Base-by-base conservation (phyloP, 2,113 vertebrate genomes). In the Anguilla rostrata region DNA sequence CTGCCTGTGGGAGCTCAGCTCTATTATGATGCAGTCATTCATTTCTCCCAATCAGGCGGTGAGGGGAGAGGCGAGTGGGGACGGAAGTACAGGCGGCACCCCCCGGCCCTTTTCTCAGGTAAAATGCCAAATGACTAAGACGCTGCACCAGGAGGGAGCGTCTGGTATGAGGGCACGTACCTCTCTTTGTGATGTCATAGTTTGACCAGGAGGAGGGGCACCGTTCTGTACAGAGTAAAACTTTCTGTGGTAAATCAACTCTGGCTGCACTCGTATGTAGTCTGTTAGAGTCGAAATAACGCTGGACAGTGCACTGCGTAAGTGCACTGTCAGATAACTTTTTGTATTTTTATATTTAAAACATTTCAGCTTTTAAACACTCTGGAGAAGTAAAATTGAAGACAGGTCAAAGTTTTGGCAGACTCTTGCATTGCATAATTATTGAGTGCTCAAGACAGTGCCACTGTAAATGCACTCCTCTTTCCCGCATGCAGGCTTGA, bases 71-170 rank as follows among this genome's bases (percentile, higher is more conserved):
- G 85, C 43, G 34, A 22, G 75, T 4, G 20, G 88, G 63, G 34
- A n/a, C 16, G 15, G 80, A 86, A 26, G 66, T 26, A 63, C 60
- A 86, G 5, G 39, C 63, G 0, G 60, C 84, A 12, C 85, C 84
- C 41, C 40, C 3, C 0, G 40, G 11, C 53, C 56, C 88, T 88
- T 86, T 91, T 90, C 84, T 46, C 88, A 91, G 92, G 92, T 93
- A 91, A 91, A 92, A 88, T 78, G 20, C 40, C 0, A 81, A 60
- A n/a, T 39, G 75, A 57, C 22, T 12, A 85, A 43, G 11, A 20
- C n/a, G n/a, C 26, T 26, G 71, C 71, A 20, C 34, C 71, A 75
- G 71, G 12, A n/a, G 71, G n/a, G 71, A 14, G 71, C 63, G 63
- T 71, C 63, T 20, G 9, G 26, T 5, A 71, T 5, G 3, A 71